Percentiles rank a stretch among this genome's conserved stretches.
phyloP scores from a whole-genome alignment of 1,140 invertebrate genomes.

The Trichonephila clavata region DNA sequence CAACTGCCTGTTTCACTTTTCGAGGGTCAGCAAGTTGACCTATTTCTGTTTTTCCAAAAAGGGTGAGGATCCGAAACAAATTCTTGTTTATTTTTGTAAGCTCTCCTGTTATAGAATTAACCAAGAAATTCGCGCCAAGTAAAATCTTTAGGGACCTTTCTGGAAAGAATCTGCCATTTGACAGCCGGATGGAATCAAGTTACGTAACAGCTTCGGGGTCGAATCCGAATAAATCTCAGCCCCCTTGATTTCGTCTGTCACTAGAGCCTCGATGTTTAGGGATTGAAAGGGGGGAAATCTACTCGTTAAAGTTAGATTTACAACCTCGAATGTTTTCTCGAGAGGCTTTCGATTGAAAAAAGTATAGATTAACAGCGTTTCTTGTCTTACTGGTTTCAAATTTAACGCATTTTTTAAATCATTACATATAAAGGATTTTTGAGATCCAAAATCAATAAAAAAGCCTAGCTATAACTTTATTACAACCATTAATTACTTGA shows the following conservation, averaged over 20 bases:
- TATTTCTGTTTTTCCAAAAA: not conserved
- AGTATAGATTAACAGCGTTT: too few species aligned
- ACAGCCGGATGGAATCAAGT: not conserved
- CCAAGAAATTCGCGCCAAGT: not conserved
- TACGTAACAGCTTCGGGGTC: too few species aligned
- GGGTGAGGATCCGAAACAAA: not conserved
- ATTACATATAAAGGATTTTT: not conserved
- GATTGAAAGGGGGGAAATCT: not conserved
- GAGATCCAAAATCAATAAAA: not conserved
- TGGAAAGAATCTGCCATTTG: not conserved
- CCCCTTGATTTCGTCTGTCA: not conserved
- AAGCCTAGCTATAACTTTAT: too few species aligned
- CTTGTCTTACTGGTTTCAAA: too few species aligned
- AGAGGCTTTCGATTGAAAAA: too few species aligned
- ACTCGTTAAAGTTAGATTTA: too few species aligned
- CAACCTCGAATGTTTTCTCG: not conserved
- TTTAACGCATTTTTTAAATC: too few species aligned
- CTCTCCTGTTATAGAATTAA: not conserved
- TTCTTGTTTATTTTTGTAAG: not conserved
- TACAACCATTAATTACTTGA: too few species aligned
- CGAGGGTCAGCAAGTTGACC: not conserved
- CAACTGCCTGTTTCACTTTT: not conserved
- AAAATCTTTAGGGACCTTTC: not conserved
- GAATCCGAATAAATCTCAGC: not conserved
- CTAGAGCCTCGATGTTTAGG: not conserved